A percentile compares a stretch with the other conserved stretches of the same genome.
phyloP scores from a whole-genome alignment of 2,888 invertebrate species.

The Orthosia gothica region DNA sequence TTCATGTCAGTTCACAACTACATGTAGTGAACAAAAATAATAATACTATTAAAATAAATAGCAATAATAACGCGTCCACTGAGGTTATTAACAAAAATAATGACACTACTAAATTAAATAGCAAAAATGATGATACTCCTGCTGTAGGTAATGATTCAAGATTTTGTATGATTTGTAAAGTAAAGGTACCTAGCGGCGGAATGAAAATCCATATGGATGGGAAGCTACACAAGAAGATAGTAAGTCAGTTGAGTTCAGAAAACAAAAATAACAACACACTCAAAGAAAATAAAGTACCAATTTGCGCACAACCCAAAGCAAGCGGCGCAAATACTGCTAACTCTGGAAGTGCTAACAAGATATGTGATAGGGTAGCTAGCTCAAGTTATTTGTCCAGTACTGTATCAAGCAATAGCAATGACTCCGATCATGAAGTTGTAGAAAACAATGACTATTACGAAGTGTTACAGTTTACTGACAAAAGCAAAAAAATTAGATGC shows the following conservation, averaged over 20 bases:
- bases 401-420: neutral
- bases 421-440: accelerated
- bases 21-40: slow-evolving; percentile 17
- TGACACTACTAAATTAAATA: neutral
- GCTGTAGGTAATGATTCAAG: neutral
- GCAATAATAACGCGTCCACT: neutral
- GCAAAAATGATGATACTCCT: neutral
- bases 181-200: slow-evolving; percentile 20
- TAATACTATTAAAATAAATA: neutral
- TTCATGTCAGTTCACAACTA: slow-evolving; percentile 4
- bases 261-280: neutral
- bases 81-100: neutral
- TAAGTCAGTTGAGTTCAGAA: neutral
- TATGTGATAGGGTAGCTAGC: neutral
- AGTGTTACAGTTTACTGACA: neutral
- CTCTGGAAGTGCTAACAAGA: neutral
- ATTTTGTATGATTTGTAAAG: slow-evolving; percentile 39
- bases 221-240: slow-evolving; percentile 5
- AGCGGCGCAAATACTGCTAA: neutral
- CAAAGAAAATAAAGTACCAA: slow-evolving; percentile 2
- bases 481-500: neutral
- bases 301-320: neutral
- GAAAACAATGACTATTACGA: neutral
- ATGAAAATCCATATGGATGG: slow-evolving; percentile 19
- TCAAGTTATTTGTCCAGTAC: neutral